Base-by-base conservation (phyloP, 2,113 vertebrate genomes). In the Arothron firmamentum region DNA sequence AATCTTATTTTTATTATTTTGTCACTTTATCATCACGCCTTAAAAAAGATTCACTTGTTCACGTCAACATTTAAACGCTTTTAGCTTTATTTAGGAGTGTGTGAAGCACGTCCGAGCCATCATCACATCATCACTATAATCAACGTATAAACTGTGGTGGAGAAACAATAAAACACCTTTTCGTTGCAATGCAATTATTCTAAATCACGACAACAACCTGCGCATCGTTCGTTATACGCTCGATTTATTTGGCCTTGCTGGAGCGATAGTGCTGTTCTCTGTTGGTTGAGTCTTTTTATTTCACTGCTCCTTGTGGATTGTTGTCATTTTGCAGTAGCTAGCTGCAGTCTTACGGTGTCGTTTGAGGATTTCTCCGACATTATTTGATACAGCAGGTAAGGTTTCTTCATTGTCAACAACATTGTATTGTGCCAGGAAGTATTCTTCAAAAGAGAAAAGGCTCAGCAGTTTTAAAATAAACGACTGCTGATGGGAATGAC, bases 311-410 rank as follows among this genome's bases (percentile, higher is more conserved):
- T 25, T 18, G 17, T 28, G 70, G 70, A 46, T 79, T 87, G 87
- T 88, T 88, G 80, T 83, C 70, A 83, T 81, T 73, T 69, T 62
- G 62, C 70, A 16, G 72, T 5, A 2, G 82, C 67, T 85, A 80
- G 58, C 78, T 23, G n/a, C 59, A n/a, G 62, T 59, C 58, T 56
- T 55, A 67, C 41, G 65, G 65, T 28, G 69, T 31, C 54, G 53
- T 45, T 46, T 5, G 66, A 16, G 64, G 59, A 59, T 75, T 70
- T 75, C 58, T 16, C 17, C 60, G 16, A 50, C 59, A 46, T 20
- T 62, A 64, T 74, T 45, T 59, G 72, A 79, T 72, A 63, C 66
- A 86, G 72, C 82, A 87, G 87, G 87, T 89, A 45, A 53, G 81
- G 70, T 45, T 14, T 57, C 23, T 14, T 65, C 59, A 34, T 14